phyloP scores from a whole-genome alignment of 2,113 vertebrate species.

The Bubo bubo region DNA sequence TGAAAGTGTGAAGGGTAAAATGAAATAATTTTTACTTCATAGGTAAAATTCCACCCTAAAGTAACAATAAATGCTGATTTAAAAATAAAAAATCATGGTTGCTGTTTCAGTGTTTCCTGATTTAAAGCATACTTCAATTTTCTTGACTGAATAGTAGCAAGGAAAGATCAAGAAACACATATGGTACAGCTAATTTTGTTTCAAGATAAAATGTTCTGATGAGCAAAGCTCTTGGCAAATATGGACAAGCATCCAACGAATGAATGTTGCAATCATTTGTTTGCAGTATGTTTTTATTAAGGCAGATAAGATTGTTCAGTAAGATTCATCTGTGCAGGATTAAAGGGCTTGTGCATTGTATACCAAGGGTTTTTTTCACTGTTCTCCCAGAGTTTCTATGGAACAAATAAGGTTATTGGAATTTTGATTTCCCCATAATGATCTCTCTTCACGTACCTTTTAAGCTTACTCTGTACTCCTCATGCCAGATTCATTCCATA shows the following conservation, averaged over 20 bases:
- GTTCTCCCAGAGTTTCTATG: background rate
- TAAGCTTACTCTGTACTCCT: background rate
- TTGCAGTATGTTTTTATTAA: slow-evolving; percentile 8
- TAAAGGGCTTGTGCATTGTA: background rate
- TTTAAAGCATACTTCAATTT: background rate
- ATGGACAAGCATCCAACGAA: background rate
- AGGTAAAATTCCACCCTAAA: background rate
- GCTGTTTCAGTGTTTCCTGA: background rate
- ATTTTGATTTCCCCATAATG: background rate
- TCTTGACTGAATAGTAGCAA: background rate
- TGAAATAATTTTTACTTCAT: background rate
- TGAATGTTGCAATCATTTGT: slow-evolving; percentile 6
- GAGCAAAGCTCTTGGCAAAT: background rate
- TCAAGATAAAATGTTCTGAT: slow-evolving; percentile 1
- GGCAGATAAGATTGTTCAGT: background rate
- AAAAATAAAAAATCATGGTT: background rate
- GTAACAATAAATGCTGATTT: background rate
- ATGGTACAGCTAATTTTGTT: background rate
- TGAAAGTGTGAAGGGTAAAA: background rate
- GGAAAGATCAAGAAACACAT: background rate
- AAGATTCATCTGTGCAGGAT: background rate
- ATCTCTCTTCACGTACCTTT: background rate
- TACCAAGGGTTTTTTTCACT: background rate
- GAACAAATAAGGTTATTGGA: background rate
- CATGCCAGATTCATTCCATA: background rate